phyloP scores from a whole-genome alignment of 1,140 invertebrate species.

The Hirudo medicinalis region DNA sequence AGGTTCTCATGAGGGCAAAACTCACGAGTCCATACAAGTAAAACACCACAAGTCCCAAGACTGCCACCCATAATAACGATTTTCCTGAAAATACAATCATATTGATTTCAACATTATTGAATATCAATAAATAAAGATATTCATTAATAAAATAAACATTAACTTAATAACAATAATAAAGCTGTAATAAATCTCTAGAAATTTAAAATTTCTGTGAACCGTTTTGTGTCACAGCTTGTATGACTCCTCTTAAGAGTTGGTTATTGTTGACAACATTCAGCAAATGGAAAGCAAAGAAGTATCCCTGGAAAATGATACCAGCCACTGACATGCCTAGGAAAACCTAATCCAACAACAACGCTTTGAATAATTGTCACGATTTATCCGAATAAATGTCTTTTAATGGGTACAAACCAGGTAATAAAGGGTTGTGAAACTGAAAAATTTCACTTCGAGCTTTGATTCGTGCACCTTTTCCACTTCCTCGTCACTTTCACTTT shows the following conservation, averaged over 20 bases:
- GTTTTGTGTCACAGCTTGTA: slow-evolving; percentile 34
- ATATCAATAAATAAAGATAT: neutral
- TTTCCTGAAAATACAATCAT: slow-evolving; percentile 29
- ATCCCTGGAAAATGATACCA: slow-evolving; percentile 25
- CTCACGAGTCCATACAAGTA: slow-evolving; percentile 39
- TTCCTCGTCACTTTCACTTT: slow-evolving; percentile 18
- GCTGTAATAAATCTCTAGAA: neutral
- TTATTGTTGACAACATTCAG: slow-evolving; percentile 41
- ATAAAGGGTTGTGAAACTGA: slow-evolving; percentile 40
- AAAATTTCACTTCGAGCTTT: slow-evolving; percentile 38
- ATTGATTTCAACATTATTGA: neutral
- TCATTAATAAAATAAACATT: neutral
- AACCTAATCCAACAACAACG: slow-evolving; percentile 5
- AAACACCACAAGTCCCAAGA: slow-evolving; percentile 38
- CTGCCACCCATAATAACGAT: slow-evolving; percentile 40
- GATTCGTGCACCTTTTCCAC: slow-evolving; percentile 31
- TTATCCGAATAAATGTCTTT: neutral
- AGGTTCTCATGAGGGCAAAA: slow-evolving; percentile 35
- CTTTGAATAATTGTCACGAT: neutral
- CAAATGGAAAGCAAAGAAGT: slow-evolving; percentile 39
- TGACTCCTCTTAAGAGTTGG: slow-evolving; percentile 39
- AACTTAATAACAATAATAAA: neutral
- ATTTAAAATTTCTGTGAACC: slow-evolving; percentile 10
- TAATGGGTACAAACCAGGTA: slow-evolving; percentile 30
- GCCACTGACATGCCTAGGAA: slow-evolving; percentile 23